phyloP scores from a whole-genome alignment of 2,797 vertebrate species.

The Lepilemur ruficaudatus region DNA sequence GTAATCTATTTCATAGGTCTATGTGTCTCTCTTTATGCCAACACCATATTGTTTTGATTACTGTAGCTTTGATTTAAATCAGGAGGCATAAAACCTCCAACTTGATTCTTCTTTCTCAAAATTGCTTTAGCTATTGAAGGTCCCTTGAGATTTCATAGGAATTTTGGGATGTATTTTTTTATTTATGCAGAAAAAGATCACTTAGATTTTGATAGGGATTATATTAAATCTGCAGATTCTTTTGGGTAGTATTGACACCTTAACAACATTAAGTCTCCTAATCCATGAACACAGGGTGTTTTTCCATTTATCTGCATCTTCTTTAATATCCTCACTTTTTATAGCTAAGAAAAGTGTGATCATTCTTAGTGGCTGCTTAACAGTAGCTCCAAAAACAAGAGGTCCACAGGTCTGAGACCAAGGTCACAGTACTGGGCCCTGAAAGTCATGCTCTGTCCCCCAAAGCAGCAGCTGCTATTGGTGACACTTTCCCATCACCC shows the following conservation, averaged over 20 bases:
- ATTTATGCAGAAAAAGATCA: background rate
- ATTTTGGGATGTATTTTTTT: slow-evolving; percentile 23
- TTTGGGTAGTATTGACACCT: background rate
- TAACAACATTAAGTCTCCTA: background rate
- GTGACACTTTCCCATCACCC: background rate
- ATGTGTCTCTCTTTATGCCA: background rate
- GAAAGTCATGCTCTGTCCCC: background rate
- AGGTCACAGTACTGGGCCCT: background rate
- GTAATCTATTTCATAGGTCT: background rate
- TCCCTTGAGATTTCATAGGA: background rate
- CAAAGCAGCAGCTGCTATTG: background rate
- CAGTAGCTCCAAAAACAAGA: background rate
- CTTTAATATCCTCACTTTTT: background rate
- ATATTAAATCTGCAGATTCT: background rate
- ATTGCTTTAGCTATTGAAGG: background rate
- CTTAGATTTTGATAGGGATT: background rate
- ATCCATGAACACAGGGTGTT: background rate
- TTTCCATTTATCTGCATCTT: background rate
- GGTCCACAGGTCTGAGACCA: background rate
- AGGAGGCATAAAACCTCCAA: background rate
- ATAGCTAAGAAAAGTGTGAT: background rate
- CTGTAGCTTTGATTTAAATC: slow-evolving; percentile 25
- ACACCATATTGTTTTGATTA: background rate
- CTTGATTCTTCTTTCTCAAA: background rate
- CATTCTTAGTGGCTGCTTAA: background rate